Evolutionary conservation across 1,140 invertebrate species (phyloP).

Genomic region (Drosophila nigrodunni): DNA sequence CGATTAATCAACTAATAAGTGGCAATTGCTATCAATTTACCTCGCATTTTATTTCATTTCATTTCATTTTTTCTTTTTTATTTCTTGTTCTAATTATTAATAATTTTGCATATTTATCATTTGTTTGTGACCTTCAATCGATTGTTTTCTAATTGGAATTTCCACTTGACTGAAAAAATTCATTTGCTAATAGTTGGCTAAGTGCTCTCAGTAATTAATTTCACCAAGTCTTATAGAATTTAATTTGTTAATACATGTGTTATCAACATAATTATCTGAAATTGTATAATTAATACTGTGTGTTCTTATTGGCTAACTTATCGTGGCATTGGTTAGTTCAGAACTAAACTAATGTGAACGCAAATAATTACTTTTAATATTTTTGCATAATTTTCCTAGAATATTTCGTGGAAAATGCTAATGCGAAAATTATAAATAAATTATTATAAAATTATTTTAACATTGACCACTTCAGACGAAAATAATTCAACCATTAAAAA

Average conservation of each 20-base stretch:
- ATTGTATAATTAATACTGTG: background rate
- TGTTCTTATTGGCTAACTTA: background rate
- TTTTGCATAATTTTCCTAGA: too few relatives aligned
- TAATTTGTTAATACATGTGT: constrained; percentile 2
- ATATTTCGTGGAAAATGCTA: too few relatives aligned
- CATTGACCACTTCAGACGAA: too few relatives aligned
- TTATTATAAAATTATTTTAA: too few relatives aligned
- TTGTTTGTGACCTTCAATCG: background rate
- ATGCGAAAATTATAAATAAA: too few relatives aligned
- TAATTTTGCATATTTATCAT: constrained; percentile 41
- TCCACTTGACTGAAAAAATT: constrained; percentile 9
- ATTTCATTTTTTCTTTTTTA: background rate
- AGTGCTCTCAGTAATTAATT: background rate
- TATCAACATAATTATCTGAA: background rate
- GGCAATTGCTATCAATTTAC: constrained; percentile 40
- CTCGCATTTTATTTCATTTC: background rate
- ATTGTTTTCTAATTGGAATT: constrained; percentile 6
- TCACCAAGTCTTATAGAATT: background rate
- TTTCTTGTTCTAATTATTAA: constrained; percentile 1
- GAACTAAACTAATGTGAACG: too few relatives aligned
- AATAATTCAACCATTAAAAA: too few relatives aligned
- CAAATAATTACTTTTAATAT: too few relatives aligned
- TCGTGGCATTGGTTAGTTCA: too few relatives aligned
- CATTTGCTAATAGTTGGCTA: constrained; percentile 8
- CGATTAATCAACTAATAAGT: constrained; percentile 49